Evolutionary conservation across 1,140 invertebrate genomes (phyloP).

Genomic region (Cecropterus lyciades): DNA sequence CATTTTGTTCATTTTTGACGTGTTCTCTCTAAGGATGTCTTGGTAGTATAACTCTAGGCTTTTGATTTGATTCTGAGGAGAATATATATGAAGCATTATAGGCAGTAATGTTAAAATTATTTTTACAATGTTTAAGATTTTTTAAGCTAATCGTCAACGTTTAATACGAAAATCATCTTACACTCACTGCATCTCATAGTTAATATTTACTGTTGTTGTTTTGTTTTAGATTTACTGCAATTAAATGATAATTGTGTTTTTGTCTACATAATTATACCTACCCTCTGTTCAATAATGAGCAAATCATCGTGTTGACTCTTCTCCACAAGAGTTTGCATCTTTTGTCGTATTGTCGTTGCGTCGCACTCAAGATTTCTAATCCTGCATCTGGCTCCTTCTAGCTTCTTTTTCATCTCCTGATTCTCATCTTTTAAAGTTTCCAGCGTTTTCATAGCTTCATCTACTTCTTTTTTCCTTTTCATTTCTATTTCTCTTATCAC

Average conservation of each 20-base stretch:
- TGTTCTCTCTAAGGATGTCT: conserved; percentile 74
- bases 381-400: conserved; percentile 84
- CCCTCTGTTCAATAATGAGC: conserved; percentile 84
- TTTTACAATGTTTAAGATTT: too few relatives aligned
- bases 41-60: conserved; percentile 71
- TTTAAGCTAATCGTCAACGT: too few relatives aligned
- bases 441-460: conserved; percentile 83
- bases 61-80: conserved; percentile 78
- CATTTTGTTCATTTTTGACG: conserved; percentile 73
- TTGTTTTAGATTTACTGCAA: too few relatives aligned
- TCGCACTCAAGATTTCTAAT: conserved; percentile 86
- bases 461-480: conserved; percentile 83
- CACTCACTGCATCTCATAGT: too few relatives aligned
- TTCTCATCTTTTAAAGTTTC: conserved; percentile 74
- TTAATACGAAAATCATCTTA: too few relatives aligned
- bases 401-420: conserved; percentile 84
- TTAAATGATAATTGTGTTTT: too few relatives aligned
- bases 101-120: too few relatives aligned
- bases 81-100: conserved; percentile 9
- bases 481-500: conserved; percentile 84
- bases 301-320: conserved; percentile 85
- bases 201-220: too few relatives aligned
- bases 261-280: conserved; percentile 60
- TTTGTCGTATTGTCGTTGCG: conserved; percentile 70
- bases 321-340: conserved; percentile 82